These are phyloP conservation scores for Andrena hattorfiana DNA, from an alignment of 2,888 invertebrate genomes.

Conservation along the genomic window DNA sequence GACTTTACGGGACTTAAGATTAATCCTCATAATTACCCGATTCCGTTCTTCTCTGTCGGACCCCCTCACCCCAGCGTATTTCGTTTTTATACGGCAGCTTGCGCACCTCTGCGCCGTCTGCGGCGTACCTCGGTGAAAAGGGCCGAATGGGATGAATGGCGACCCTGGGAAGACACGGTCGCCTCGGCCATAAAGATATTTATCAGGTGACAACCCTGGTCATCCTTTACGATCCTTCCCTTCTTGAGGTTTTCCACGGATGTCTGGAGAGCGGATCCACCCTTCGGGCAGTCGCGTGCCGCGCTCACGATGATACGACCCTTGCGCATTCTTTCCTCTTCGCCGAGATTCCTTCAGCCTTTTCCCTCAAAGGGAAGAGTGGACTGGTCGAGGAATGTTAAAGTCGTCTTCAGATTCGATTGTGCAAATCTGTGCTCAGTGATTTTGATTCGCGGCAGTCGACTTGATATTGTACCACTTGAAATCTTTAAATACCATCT, in stretches of 20 bases:
- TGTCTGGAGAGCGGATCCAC: constrained; percentile 41
- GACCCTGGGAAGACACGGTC: constrained; percentile 30
- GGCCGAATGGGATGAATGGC: constrained; percentile 38
- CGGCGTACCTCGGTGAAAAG: constrained; percentile 43
- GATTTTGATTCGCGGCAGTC: not conserved
- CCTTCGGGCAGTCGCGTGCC: constrained; percentile 66
- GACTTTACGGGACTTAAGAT: constrained; percentile 84
- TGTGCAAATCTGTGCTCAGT: not conserved
- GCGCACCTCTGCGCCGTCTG: constrained; percentile 20
- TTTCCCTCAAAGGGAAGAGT: constrained; percentile 7
- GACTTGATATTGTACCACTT: not conserved
- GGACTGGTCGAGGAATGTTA: constrained; percentile 14
- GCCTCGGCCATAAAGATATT: constrained; percentile 79
- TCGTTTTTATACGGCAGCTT: constrained; percentile 79
- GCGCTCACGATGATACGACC: constrained; percentile 35
- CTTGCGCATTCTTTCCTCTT: constrained; percentile 49
- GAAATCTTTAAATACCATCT: not conserved
- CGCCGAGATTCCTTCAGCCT: constrained; percentile 37
- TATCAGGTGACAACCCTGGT: constrained; percentile 78
- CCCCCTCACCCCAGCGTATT: constrained; percentile 68
- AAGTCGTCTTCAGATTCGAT: not conserved
- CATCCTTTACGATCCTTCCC: constrained; percentile 75
- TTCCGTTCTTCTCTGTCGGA: constrained; percentile 69
- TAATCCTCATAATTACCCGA: constrained; percentile 84
- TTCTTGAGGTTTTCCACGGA: constrained; percentile 56